Percentiles rank a stretch among this genome's conserved stretches.
phyloP scores from a whole-genome alignment of 2,797 vertebrate species.

The Thripadectes ignobilis region DNA sequence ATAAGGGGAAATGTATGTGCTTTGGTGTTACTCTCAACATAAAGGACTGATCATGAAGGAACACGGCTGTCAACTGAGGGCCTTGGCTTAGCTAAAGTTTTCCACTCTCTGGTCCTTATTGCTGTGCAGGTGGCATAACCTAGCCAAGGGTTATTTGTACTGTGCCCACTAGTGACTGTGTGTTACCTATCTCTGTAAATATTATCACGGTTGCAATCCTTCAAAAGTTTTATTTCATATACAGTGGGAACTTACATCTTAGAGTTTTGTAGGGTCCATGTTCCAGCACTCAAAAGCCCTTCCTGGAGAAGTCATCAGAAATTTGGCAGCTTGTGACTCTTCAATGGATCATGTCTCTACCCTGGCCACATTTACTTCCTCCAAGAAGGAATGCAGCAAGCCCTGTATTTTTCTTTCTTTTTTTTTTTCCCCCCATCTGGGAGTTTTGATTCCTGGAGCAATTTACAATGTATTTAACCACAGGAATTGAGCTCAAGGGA shows the following conservation, averaged over 20 bases:
- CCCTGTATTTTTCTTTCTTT: background rate
- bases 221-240: background rate
- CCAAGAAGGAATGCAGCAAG: background rate
- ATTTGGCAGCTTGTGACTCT: background rate
- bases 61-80: background rate
- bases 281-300: background rate
- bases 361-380: background rate
- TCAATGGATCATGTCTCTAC: background rate
- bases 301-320: background rate
- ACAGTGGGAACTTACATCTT: background rate
- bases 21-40: background rate
- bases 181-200: background rate
- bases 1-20: accelerated
- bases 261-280: background rate
- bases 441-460: background rate
- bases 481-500: background rate
- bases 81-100: background rate
- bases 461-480: background rate
- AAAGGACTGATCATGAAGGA: background rate
- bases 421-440: no score
- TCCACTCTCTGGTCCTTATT: background rate
- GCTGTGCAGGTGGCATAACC: background rate
- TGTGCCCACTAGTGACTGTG: background rate
- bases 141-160: background rate
- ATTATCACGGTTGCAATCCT: background rate